phyloP scores from a whole-genome alignment of 2,888 invertebrate genomes.

The Synanthedon andrenaeformis region DNA sequence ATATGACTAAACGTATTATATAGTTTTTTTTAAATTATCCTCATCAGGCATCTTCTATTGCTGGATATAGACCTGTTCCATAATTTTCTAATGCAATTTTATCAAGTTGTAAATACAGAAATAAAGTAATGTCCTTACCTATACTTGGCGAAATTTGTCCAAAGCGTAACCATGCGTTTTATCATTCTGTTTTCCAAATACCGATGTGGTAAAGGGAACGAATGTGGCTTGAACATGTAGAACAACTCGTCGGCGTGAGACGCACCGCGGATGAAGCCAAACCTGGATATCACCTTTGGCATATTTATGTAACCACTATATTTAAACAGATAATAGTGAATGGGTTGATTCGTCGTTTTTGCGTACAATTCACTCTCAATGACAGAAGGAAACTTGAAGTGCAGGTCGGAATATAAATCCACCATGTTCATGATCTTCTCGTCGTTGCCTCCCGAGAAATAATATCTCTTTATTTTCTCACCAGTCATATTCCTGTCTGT shows the following conservation, averaged over 20 bases:
- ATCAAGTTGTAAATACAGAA: too few species aligned
- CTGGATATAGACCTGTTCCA: too few species aligned
- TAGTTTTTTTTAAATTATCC: too few species aligned
- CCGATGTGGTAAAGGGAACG: conserved; percentile 43
- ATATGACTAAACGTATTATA: too few species aligned
- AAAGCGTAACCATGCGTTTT: conserved; percentile 46
- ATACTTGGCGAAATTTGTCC: conserved; percentile 63
- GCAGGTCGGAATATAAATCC: conserved; percentile 49
- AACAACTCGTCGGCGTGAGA: conserved; percentile 59
- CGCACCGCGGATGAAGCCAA: conserved; percentile 35
- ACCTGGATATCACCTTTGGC: conserved; percentile 46
- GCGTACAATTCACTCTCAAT: conserved; percentile 45
- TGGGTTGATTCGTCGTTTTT: conserved; percentile 40
- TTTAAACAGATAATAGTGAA: conserved; percentile 52
- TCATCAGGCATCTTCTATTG: too few species aligned
- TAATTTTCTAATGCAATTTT: too few species aligned
- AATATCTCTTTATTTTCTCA: conserved; percentile 30
- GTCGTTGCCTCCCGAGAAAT: conserved; percentile 42
- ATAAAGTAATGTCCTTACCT: conserved; percentile 26
- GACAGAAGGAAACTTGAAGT: conserved; percentile 50
- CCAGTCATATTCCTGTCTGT: conserved; percentile 34
- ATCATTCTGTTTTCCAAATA: conserved; percentile 42
- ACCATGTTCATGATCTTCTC: conserved; percentile 46
- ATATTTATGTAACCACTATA: conserved; percentile 51
- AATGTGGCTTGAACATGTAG: conserved; percentile 53